Base-by-base conservation (phyloP, 92 coral and sea anemone genomes). In the Zoanthus gigantus region DNA sequence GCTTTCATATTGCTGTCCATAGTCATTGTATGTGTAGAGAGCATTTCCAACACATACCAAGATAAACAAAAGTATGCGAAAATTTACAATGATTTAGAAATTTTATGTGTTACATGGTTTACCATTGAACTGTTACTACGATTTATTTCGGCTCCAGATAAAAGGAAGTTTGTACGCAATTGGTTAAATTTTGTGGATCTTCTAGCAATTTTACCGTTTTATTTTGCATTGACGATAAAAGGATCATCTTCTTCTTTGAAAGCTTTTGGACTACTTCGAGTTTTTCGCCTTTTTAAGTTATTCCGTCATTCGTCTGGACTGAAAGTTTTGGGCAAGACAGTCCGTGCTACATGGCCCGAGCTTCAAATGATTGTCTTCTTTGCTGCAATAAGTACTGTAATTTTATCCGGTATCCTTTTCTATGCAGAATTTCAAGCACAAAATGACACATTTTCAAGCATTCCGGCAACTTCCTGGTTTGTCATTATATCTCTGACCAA, bases 401-500 rank as follows among this genome's bases (percentile, higher is more conserved):
- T 95, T 9, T 91, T 97, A 71, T 92, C 99, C 2, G 96, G 98
- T 11, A 78, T 87, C 74, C 90, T 94, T 42, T 95, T 82, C 79
- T 93, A 92, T 72, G 98, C 92, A 14, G 99, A 97, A 60, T 68
- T 66, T 73, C 93, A 95, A 1, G 89, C 89, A 14, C 98, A 95
- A 65, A 76, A 80, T 37, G 95, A 89, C 9, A 60, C 90, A 14
- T 95, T 97, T 66, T 86, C 96, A 37, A 93, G 95, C 52, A 92
- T 96, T 44, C 99, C 98, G 1, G 96, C 93, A 1, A 88, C 99
- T 0, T 94, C 97, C 12, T 97, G 99, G 99, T 97, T 97, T 66
- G 96, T 95, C 7, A 93, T 97, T 23, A 91, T 97, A 2, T 92
- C 99, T 31, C 80, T 97, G 1, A 95, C 99, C 23, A 97, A 97